These are phyloP conservation scores for Lepus timidus DNA, from an alignment of 2,113 vertebrate genomes.

Conservation along the genomic window DNA sequence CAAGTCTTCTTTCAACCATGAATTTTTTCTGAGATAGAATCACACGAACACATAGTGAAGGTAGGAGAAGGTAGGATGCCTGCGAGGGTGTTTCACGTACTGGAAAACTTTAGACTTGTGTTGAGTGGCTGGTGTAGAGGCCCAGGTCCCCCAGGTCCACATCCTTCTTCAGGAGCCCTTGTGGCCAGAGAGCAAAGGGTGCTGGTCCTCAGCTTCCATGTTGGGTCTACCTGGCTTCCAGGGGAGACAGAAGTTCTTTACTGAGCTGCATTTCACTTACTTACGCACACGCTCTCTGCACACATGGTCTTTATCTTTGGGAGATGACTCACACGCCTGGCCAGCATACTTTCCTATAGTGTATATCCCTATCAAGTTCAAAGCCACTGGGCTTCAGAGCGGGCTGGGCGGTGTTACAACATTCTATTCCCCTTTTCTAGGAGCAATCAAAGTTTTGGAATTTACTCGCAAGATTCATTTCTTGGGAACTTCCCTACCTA, in stretches of 20 bases:
- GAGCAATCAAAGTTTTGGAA: background rate
- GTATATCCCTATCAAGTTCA: background rate
- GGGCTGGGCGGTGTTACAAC: background rate
- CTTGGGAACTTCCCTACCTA: background rate
- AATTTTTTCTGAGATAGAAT: background rate
- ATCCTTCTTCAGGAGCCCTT: background rate
- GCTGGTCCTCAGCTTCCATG: background rate
- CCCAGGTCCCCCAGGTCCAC: background rate
- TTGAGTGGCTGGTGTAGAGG: background rate
- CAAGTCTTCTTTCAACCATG: background rate
- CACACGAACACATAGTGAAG: background rate
- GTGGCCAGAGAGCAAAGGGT: background rate
- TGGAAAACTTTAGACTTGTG: background rate
- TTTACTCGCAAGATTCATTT: background rate
- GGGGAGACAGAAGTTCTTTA: background rate
- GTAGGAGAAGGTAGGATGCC: background rate
- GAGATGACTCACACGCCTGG: background rate
- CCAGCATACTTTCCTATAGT: conserved; percentile 21
- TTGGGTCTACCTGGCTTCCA: background rate
- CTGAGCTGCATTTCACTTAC: background rate
- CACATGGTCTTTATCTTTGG: conserved; percentile 33
- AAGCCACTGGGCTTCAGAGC: background rate
- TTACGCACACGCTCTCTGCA: background rate
- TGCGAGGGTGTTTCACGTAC: background rate
- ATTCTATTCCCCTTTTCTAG: background rate